These are phyloP conservation scores for Pomacea canaliculata DNA, from an alignment of 2,888 invertebrate genomes.

Conservation along the genomic window DNA sequence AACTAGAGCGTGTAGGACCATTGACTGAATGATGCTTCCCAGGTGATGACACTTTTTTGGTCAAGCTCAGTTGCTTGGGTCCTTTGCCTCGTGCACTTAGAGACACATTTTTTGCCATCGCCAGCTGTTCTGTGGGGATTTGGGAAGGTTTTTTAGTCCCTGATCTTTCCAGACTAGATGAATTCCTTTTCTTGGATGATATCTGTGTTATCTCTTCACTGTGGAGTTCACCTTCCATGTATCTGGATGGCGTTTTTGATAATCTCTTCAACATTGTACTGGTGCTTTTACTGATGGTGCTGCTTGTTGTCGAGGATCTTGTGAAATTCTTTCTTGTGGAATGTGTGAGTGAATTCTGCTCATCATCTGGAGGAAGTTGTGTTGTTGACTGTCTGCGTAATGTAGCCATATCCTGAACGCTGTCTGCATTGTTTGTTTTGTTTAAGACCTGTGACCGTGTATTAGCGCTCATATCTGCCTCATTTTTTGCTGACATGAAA, in stretches of 20 bases:
- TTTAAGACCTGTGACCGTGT: too few relatives aligned
- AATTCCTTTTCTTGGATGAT: too few relatives aligned
- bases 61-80: background rate
- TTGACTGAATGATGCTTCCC: constrained; percentile 1
- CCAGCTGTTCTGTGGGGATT: background rate
- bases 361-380: constrained; percentile 2
- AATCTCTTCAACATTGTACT: background rate
- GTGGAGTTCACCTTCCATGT: constrained; percentile 2
- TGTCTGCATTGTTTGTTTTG: too few relatives aligned
- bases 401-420: background rate
- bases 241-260: constrained; percentile 10
- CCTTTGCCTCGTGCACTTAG: background rate
- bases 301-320: too few relatives aligned
- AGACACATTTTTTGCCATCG: background rate
- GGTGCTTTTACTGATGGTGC: background rate
- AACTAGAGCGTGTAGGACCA: background rate
- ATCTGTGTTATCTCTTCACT: background rate
- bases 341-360: too few relatives aligned
- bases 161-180: background rate
- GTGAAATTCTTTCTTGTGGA: too few relatives aligned
- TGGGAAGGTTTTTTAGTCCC: background rate
- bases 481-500: background rate
- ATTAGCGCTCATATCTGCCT: background rate
- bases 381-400: constrained; percentile 27
- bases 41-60: too few relatives aligned